phyloP scores from a whole-genome alignment of 2,113 vertebrate species.

The Podilymbus podiceps region DNA sequence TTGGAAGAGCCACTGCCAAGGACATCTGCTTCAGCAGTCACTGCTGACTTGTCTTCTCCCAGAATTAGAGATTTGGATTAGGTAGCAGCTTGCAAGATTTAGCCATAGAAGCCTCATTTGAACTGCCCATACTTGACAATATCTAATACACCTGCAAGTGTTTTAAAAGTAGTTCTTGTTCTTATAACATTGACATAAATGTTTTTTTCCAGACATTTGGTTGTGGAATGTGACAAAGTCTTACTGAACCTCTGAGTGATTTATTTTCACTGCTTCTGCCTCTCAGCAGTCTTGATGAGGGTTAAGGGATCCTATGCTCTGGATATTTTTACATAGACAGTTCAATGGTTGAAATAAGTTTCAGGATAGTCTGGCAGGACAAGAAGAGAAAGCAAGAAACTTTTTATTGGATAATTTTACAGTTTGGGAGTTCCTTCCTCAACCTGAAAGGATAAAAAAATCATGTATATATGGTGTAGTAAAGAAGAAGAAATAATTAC shows the following conservation, averaged over 20 bases:
- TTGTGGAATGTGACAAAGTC: background rate
- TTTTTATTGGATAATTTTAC: background rate
- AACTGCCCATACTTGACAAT: background rate
- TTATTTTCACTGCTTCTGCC: background rate
- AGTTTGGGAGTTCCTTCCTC: background rate
- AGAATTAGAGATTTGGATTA: background rate
- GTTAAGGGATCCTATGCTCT: background rate
- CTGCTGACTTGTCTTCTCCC: background rate
- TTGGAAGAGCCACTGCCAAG: background rate
- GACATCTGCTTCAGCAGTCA: background rate
- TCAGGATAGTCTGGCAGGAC: background rate
- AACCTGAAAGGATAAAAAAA: background rate
- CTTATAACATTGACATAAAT: background rate
- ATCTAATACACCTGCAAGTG: background rate
- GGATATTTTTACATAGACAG: background rate
- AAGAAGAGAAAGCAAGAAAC: background rate
- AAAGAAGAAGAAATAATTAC: background rate
- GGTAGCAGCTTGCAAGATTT: background rate
- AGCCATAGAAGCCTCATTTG: background rate
- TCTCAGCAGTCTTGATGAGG: background rate
- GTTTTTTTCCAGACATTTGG: background rate
- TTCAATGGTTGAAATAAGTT: background rate
- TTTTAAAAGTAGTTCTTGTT: background rate
- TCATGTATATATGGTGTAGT: background rate
- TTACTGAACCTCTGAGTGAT: background rate